Percentiles rank a stretch among this genome's conserved stretches.
phyloP scores from a whole-genome alignment of 2,888 invertebrate genomes.

The Tetrapedia diversipes region DNA sequence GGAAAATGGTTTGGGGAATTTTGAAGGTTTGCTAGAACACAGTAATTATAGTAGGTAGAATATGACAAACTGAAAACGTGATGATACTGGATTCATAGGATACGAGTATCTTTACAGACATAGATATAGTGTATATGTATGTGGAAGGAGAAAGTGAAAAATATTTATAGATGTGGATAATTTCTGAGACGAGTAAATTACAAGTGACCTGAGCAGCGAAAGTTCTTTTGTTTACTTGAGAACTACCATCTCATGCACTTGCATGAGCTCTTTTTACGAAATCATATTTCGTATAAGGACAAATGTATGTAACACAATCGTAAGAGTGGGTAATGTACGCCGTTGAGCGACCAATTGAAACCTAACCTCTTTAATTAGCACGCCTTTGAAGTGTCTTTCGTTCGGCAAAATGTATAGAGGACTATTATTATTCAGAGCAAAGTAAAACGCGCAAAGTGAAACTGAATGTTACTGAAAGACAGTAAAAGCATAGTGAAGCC shows the following conservation, averaged over 20 bases:
- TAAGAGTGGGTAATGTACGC: slow-evolving; percentile 2
- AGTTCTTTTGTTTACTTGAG: slow-evolving; percentile 78
- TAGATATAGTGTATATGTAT: no score
- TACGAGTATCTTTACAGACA: no score
- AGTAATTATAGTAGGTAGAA: no score
- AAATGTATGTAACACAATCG: slow-evolving; percentile 19
- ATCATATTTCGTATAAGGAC: slow-evolving; percentile 48
- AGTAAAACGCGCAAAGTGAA: slow-evolving; percentile 6
- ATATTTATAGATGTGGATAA: no score
- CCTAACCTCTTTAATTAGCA: slow-evolving; percentile 37
- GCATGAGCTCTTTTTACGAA: slow-evolving; percentile 70
- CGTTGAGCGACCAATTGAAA: slow-evolving; percentile 11
- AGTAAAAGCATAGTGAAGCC: slow-evolving; percentile 22
- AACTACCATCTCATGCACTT: slow-evolving; percentile 75
- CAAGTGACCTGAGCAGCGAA: slow-evolving; percentile 77
- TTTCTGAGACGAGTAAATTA: no score
- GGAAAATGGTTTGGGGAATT: no score
- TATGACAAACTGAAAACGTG: no score
- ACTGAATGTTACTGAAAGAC: slow-evolving; percentile 13
- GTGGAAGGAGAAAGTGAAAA: no score
- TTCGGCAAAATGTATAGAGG: not conserved
- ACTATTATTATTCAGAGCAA: not conserved
- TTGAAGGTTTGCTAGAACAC: no score
- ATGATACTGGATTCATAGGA: no score
- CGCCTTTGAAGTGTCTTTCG: not conserved